phyloP scores from a whole-genome alignment of 2,797 vertebrate species.

The Ataeniobius toweri region DNA sequence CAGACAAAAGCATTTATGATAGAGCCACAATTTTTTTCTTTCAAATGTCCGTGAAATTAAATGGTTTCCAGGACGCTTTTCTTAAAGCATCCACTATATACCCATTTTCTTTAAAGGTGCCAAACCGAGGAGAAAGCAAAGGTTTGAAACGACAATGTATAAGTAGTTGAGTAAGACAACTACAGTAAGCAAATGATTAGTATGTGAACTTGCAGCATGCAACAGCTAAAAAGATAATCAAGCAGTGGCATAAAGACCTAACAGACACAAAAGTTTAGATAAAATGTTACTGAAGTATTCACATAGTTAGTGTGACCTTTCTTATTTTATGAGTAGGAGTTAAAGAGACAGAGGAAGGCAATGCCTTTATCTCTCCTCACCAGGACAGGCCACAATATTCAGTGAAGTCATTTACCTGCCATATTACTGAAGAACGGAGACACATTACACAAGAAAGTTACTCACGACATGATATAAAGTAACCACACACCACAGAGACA shows the following conservation, averaged over 20 bases:
- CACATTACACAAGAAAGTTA: slow-evolving; percentile 20
- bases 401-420: slow-evolving; percentile 24
- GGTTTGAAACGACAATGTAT: slow-evolving; percentile 16
- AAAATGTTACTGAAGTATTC: slow-evolving; percentile 47
- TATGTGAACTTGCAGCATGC: slow-evolving; percentile 1
- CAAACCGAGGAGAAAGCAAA: not conserved
- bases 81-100: slow-evolving; percentile 37
- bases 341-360: slow-evolving; percentile 37
- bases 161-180: slow-evolving; percentile 14
- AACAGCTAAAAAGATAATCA: slow-evolving; percentile 18
- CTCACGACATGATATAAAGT: slow-evolving; percentile 13
- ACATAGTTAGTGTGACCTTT: slow-evolving; percentile 57
- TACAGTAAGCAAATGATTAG: slow-evolving; percentile 39
- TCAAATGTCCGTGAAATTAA: slow-evolving; percentile 65
- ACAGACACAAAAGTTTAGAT: slow-evolving; percentile 34
- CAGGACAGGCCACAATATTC: slow-evolving; percentile 40
- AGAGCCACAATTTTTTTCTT: slow-evolving; percentile 53
- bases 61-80: slow-evolving; percentile 55
- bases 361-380: slow-evolving; percentile 56
- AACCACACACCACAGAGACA: slow-evolving; percentile 12
- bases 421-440: slow-evolving; percentile 36
- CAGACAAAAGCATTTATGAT: slow-evolving; percentile 48
- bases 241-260: slow-evolving; percentile 25
- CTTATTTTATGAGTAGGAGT: slow-evolving; percentile 59
- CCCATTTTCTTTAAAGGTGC: slow-evolving; percentile 32